Percentiles rank a stretch among this genome's conserved stretches.
These are phyloP conservation scores for Drosophila parthenogenetica DNA, from an alignment of 2,888 invertebrate genomes.

Conservation along the genomic window DNA sequence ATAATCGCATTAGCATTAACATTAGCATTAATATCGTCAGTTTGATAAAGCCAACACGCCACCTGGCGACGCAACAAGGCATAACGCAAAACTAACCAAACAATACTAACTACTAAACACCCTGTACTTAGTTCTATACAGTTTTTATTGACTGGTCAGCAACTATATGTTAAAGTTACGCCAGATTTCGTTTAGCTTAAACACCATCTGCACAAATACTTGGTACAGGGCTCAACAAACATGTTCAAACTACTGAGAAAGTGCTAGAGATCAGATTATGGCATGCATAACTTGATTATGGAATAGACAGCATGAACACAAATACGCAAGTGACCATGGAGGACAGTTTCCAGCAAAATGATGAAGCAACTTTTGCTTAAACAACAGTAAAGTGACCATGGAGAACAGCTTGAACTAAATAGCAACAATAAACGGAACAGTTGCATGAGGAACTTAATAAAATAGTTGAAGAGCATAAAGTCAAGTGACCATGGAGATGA, in stretches of 20 bases:
- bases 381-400: constrained; percentile 1
- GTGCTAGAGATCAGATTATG: constrained; percentile 10
- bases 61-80: constrained; percentile 47
- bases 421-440: too few species aligned
- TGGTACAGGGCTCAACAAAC: neutral
- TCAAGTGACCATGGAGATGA: neutral
- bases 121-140: too few species aligned
- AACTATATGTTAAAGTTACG: too few species aligned
- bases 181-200: neutral
- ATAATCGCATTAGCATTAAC: constrained; percentile 11
- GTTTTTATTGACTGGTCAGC: too few species aligned
- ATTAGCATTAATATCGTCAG: constrained; percentile 3
- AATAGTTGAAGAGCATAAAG: neutral
- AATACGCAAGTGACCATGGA: constrained; percentile 13
- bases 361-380: neutral
- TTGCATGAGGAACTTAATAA: too few species aligned
- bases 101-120: neutral
- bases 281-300: constrained; percentile 9
- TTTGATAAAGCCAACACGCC: constrained; percentile 35
- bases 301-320: neutral
- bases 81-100: constrained; percentile 20
- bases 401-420: neutral
- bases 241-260: constrained; percentile 12
- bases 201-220: neutral
- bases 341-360: neutral